Conservation (phyloP, 2,888 invertebrate species). For the Beris chalybata region DNA sequence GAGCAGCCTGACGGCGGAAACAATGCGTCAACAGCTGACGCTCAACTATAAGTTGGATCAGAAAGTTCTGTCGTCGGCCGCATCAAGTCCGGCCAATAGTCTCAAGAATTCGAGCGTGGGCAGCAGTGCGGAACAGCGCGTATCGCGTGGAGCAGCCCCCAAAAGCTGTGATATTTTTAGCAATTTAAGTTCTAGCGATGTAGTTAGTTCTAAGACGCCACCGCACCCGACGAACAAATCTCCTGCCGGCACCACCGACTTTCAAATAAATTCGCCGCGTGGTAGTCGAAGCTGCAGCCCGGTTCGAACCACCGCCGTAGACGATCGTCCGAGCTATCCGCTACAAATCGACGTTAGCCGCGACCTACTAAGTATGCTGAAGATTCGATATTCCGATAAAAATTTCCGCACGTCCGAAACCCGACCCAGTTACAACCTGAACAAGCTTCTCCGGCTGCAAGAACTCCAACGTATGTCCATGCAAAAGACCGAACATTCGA, state of each 20-base stretch:
- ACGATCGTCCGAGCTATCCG: conserved; percentile 10
- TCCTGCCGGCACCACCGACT: conserved; percentile 38
- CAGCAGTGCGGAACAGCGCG: conserved; percentile 16
- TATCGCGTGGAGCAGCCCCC: conserved; percentile 21
- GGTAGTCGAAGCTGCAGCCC: conserved; percentile 50
- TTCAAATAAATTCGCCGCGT: conserved; percentile 49
- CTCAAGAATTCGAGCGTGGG: conserved; percentile 17
- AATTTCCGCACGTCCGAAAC: conserved; percentile 64
- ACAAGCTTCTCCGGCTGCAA: conserved; percentile 70
- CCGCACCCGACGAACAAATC: not conserved
- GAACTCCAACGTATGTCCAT: conserved; percentile 72
- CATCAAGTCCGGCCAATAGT: conserved; percentile 24
- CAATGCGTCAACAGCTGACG: conserved; percentile 46
- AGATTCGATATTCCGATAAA: conserved; percentile 50
- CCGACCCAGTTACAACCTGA: conserved; percentile 71
- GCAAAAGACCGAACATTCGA: conserved; percentile 66
- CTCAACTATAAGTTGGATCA: conserved; percentile 42
- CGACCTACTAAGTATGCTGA: conserved; percentile 45
- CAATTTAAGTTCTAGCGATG: conserved; percentile 26
- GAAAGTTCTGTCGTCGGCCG: conserved; percentile 11
- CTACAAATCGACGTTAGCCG: conserved; percentile 1
- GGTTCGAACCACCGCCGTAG: conserved; percentile 23
- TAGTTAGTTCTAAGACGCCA: conserved; percentile 33
- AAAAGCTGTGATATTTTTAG: conserved; percentile 36
- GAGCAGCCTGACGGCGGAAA: conserved; percentile 51